Evolutionary conservation across 2,797 vertebrate genomes (phyloP), one percentile per base, ranked within the genome.

Genomic region (Philypnodon macrostomus): DNA sequence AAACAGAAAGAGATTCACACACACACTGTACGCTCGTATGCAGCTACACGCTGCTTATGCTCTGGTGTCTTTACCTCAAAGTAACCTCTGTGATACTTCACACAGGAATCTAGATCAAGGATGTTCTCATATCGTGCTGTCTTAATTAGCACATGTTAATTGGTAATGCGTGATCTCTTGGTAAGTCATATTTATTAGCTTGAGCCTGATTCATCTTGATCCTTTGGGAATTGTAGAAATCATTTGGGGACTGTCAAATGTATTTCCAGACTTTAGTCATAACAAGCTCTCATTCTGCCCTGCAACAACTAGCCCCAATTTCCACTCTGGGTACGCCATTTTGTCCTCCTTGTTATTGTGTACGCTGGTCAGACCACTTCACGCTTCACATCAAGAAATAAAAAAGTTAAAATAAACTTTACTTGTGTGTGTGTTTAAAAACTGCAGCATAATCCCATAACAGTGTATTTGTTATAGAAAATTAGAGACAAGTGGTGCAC

Each of bases 91-190:
- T 40, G 37, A 55, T 65, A 60, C 60, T 71, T 79, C 67, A 75
- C 66, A 67, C 40, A 63, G 67, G 67, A 78, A 85, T 83, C 74
- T 83, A 83, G 83, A 86, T 86, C 82, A 77, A 86, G 83, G 83
- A 65, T 77, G 67, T 74, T 77, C 75, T 57, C 45, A 42, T 71
- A 76, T 64, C 34, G 70, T 74, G 79, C 77, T 71, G 45, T 81
- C 79, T 86, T 85, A 81, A 85, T 88, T 86, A 85, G 83, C 70
- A 49, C 75, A 70, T 83, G 64, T 57, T 88, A 88, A 88, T 86
- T 86, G 80, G 79, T 57, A 60, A 32, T 12, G 65, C 15, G 40
- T 54, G 54, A 68, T 75, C 80, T 79, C 77, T 78, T 60, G 64
- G 63, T 77, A 69, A 60, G 70, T 81, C 77, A 59, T 87, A 82